Percentiles rank a stretch among this genome's conserved stretches.
Conservation (phyloP, 1,140 invertebrate genomes). For the Dreissena polymorpha region DNA sequence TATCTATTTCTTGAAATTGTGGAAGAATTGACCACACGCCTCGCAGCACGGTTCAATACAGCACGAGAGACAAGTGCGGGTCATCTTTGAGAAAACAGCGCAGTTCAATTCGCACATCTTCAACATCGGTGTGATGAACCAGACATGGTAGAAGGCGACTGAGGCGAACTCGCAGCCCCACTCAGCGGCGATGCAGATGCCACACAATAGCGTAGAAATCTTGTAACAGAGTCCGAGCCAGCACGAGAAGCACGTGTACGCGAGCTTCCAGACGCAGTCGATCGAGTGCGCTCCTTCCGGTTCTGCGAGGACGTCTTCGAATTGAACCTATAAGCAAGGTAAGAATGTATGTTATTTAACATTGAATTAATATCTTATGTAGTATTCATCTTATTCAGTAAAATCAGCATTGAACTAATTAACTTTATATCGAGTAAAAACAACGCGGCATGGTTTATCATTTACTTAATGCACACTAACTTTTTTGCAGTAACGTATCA, state of each 20-base stretch:
- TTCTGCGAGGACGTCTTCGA: slow-evolving; percentile 57
- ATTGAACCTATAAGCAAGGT: slow-evolving; percentile 58
- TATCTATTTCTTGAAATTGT: slow-evolving; percentile 24
- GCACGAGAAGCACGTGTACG: slow-evolving; percentile 85
- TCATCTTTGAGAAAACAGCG: slow-evolving; percentile 12
- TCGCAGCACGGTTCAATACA: slow-evolving; percentile 48
- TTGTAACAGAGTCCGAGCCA: slow-evolving; percentile 87
- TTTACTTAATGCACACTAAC: background rate
- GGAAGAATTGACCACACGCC: slow-evolving; percentile 32
- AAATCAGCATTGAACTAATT: no score
- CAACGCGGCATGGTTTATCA: background rate
- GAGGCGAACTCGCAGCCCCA: slow-evolving; percentile 88
- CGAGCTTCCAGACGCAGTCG: slow-evolving; percentile 87
- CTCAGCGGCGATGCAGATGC: slow-evolving; percentile 85
- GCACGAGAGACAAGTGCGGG: slow-evolving; percentile 20
- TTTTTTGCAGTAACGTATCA: background rate
- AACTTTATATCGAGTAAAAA: background rate
- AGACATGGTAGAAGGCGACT: slow-evolving; percentile 83
- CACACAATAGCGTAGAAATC: slow-evolving; percentile 84
- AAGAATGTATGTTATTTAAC: background rate
- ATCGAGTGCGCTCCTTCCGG: slow-evolving; percentile 82
- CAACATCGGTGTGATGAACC: slow-evolving; percentile 75
- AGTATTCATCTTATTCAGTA: no score
- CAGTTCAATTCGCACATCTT: slow-evolving; percentile 31
- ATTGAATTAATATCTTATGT: background rate